phyloP scores from a whole-genome alignment of 2,888 invertebrate species.

The Bugula neritina region DNA sequence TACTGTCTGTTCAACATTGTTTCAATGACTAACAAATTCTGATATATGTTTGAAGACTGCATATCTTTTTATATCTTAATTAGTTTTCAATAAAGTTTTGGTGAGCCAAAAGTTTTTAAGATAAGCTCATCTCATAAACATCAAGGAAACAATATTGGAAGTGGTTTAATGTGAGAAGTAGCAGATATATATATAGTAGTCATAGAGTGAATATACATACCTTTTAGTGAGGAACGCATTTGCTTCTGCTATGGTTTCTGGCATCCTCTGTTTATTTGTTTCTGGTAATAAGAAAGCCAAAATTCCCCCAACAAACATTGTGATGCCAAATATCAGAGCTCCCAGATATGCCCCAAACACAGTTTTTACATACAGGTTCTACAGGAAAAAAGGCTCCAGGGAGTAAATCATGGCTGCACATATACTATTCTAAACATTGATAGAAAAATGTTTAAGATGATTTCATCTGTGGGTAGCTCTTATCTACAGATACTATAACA shows the following conservation, averaged over 20 bases:
- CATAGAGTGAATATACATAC: too few species aligned
- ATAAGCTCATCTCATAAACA: too few species aligned
- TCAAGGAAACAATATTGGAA: too few species aligned
- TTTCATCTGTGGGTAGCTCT: neutral
- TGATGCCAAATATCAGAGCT: conserved; percentile 20
- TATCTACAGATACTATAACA: too few species aligned
- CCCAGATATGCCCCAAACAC: conserved; percentile 11
- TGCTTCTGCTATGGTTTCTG: conserved; percentile 25
- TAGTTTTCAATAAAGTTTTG: neutral
- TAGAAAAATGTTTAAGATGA: neutral
- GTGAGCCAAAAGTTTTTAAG: neutral
- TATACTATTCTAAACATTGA: too few species aligned
- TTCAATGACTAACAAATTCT: neutral
- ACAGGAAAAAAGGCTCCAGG: neutral
- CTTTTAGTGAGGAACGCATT: conserved; percentile 12
- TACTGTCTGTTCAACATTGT: neutral
- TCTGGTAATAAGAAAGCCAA: neutral
- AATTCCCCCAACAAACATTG: conserved; percentile 11
- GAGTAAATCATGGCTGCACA: too few species aligned
- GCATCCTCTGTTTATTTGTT: conserved; percentile 18
- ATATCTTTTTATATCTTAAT: neutral
- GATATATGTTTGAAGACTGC: too few species aligned
- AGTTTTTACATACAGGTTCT: neutral
- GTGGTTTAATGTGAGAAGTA: too few species aligned
- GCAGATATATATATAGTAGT: too few species aligned